These are phyloP conservation scores for Gerris lacustris DNA, from an alignment of 2,888 invertebrate species.

Conservation along the genomic window DNA sequence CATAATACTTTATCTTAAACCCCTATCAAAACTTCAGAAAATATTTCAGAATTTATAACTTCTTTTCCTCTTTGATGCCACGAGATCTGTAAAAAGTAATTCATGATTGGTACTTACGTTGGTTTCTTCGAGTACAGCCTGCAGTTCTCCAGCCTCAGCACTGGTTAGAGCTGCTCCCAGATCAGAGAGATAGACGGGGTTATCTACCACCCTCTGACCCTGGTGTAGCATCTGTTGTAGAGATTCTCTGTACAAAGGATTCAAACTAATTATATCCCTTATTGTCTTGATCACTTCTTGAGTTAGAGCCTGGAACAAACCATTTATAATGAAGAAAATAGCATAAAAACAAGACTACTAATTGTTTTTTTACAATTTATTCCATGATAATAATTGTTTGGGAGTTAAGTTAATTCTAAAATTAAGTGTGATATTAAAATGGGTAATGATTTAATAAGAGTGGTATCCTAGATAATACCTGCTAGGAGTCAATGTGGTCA, in stretches of 20 bases:
- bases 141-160: conserved; percentile 81
- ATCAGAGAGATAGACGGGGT: conserved; percentile 94
- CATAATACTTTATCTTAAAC: no score
- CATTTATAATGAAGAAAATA: conserved; percentile 9
- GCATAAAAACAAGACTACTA: conserved; percentile 4
- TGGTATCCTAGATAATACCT: no score
- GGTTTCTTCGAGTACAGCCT: conserved; percentile 84
- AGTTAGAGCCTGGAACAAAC: conserved; percentile 58
- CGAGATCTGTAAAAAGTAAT: no score
- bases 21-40: no score
- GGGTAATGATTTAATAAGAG: no score
- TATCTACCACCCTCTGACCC: conserved; percentile 92
- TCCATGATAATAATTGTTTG: no score
- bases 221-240: conserved; percentile 96
- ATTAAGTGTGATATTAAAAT: no score
- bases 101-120: conserved; percentile 52
- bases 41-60: no score
- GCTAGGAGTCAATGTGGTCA: no score
- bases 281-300: conserved; percentile 96
- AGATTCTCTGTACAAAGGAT: conserved; percentile 92
- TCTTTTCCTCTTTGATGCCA: no score
- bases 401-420: no score
- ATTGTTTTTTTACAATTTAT: no score
- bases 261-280: conserved; percentile 91
- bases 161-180: conserved; percentile 89